Percentiles rank a stretch among this genome's conserved stretches.
These are phyloP conservation scores for Scalopus aquaticus DNA, from an alignment of 2,113 vertebrate genomes.

Conservation along the genomic window DNA sequence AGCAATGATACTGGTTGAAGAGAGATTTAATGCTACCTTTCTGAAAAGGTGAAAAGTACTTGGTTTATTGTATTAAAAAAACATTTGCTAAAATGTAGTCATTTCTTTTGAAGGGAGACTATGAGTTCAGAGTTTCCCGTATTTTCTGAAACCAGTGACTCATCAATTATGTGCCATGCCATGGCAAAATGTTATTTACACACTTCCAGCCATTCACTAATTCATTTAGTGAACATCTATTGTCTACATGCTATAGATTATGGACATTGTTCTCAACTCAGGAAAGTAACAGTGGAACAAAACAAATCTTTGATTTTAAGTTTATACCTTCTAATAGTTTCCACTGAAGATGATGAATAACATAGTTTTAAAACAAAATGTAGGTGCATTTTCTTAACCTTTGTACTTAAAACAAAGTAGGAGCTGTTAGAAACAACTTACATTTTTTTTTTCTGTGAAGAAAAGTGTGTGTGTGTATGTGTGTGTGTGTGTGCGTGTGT, in stretches of 20 bases:
- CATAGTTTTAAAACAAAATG: slow-evolving; percentile 39
- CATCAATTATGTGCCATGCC: not conserved
- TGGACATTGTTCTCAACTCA: not conserved
- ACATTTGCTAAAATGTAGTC: not conserved
- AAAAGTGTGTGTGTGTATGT: too few relatives aligned
- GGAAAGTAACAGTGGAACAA: not conserved
- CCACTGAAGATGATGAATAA: not conserved
- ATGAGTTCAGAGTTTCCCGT: not conserved
- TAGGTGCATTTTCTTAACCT: not conserved
- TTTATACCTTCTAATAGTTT: not conserved
- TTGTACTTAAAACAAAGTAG: not conserved
- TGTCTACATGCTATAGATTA: not conserved
- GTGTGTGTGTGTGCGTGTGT: too few relatives aligned
- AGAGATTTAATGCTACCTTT: not conserved
- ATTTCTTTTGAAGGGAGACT: not conserved
- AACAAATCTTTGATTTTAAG: not conserved
- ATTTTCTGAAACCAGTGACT: not conserved
- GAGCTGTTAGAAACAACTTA: not conserved
- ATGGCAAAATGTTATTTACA: not conserved
- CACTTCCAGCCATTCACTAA: not conserved
- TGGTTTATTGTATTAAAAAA: not conserved
- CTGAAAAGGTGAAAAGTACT: not conserved
- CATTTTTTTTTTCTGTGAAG: too few relatives aligned
- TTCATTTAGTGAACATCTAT: not conserved
- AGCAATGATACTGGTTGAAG: not conserved